phyloP scores from a whole-genome alignment of 64 coral and sea anemone species.

The Hydrozoanthus tunicans region DNA sequence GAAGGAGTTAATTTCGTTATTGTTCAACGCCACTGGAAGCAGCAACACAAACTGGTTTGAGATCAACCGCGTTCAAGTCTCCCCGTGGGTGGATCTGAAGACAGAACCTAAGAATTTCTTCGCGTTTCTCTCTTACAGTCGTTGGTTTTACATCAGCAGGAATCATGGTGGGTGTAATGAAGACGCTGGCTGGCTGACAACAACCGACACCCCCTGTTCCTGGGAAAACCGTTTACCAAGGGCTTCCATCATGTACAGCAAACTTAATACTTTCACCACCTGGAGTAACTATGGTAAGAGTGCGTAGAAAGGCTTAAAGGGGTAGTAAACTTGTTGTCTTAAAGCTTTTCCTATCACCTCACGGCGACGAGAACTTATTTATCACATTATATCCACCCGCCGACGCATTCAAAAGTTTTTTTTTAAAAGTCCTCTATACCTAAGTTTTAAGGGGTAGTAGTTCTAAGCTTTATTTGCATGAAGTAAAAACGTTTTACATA shows the following conservation, averaged over 20 bases:
- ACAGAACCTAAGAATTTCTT: conserved; percentile 9
- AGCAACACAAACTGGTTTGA: background rate
- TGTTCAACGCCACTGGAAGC: background rate
- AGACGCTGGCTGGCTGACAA: background rate
- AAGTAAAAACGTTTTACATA: too few relatives aligned
- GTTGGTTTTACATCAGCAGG: conserved; percentile 20
- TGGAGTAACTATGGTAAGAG: background rate
- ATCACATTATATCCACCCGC: too few relatives aligned
- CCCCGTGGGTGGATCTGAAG: background rate
- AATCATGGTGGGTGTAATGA: background rate
- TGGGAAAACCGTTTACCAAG: background rate
- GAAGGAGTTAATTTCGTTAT: background rate
- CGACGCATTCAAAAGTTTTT: too few relatives aligned
- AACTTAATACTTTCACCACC: background rate
- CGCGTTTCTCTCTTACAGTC: background rate
- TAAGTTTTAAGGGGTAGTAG: too few relatives aligned
- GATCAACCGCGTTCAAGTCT: background rate
- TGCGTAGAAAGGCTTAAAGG: too few relatives aligned
- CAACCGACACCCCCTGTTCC: background rate
- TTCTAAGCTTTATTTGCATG: too few relatives aligned
- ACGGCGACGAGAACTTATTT: too few relatives aligned
- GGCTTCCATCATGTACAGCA: background rate
- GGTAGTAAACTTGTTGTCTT: too few relatives aligned
- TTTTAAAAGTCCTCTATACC: too few relatives aligned
- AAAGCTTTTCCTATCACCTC: too few relatives aligned